These are phyloP conservation scores for Poeciliopsis paucimaculata DNA, from an alignment of 2,797 vertebrate species.

Conservation along the genomic window DNA sequence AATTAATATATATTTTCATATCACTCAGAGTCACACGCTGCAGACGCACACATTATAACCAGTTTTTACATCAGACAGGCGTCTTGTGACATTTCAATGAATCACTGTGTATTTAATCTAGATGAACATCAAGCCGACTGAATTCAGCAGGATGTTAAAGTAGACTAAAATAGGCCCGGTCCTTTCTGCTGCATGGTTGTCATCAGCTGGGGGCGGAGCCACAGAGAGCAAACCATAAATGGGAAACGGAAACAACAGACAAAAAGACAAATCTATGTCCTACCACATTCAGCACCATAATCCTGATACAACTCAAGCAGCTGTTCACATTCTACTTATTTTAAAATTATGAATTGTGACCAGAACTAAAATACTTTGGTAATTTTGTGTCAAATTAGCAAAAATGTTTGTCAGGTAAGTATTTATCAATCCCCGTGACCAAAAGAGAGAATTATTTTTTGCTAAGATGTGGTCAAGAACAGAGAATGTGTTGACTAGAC, in stretches of 20 bases:
- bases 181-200: conserved; percentile 69
- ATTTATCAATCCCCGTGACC: background rate
- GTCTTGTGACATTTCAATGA: background rate
- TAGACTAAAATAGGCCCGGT: conserved; percentile 29
- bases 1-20: background rate
- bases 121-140: conserved; percentile 23
- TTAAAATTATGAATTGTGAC: background rate
- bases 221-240: background rate
- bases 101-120: background rate
- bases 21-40: background rate
- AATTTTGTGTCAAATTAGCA: background rate
- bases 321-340: background rate
- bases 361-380: background rate
- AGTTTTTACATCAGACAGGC: background rate
- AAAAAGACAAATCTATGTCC: conserved; percentile 15
- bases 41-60: background rate
- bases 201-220: conserved; percentile 55
- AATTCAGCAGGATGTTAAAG: conserved; percentile 28
- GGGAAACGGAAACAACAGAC: conserved; percentile 6
- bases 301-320: background rate
- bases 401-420: background rate
- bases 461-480: background rate
- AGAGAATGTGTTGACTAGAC: background rate
- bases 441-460: background rate
- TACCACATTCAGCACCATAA: background rate